Percentiles rank a stretch among this genome's conserved stretches.
These are phyloP conservation scores for Drosophila cardini DNA, from an alignment of 1,140 invertebrate genomes.

Conservation along the genomic window DNA sequence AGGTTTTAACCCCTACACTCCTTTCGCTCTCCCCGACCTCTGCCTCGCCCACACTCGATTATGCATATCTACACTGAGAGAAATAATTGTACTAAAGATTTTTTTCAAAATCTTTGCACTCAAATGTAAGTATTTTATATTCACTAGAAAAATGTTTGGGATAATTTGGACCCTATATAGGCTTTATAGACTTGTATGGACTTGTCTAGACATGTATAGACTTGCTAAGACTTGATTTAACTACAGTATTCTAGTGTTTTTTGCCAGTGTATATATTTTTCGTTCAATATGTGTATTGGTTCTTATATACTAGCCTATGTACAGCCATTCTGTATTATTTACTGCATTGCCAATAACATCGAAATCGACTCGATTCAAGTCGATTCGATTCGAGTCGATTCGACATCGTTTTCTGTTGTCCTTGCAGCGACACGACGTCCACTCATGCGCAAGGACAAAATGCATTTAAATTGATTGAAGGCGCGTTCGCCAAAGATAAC, in stretches of 20 bases:
- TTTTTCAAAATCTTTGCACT: too few relatives aligned
- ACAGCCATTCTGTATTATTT: conserved; percentile 50
- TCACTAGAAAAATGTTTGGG: too few relatives aligned
- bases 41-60: neutral
- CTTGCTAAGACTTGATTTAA: too few relatives aligned
- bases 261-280: conserved; percentile 29
- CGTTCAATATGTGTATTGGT: conserved; percentile 32
- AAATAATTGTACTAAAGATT: too few relatives aligned
- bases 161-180: too few relatives aligned
- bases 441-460: conserved; percentile 59
- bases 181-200: too few relatives aligned
- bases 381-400: neutral
- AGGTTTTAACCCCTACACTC: neutral
- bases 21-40: neutral
- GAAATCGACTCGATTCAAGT: neutral
- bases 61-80: too few relatives aligned
- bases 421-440: conserved; percentile 46
- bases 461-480: conserved; percentile 60
- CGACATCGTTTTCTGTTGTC: conserved; percentile 12
- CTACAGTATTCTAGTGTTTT: too few relatives aligned
- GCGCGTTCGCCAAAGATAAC: conserved; percentile 50
- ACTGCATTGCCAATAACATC: conserved; percentile 49
- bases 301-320: conserved; percentile 33
- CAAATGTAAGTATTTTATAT: too few relatives aligned
- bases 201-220: too few relatives aligned